Conservation (phyloP, 2,888 invertebrate genomes). For the Plebejus melissa region DNA sequence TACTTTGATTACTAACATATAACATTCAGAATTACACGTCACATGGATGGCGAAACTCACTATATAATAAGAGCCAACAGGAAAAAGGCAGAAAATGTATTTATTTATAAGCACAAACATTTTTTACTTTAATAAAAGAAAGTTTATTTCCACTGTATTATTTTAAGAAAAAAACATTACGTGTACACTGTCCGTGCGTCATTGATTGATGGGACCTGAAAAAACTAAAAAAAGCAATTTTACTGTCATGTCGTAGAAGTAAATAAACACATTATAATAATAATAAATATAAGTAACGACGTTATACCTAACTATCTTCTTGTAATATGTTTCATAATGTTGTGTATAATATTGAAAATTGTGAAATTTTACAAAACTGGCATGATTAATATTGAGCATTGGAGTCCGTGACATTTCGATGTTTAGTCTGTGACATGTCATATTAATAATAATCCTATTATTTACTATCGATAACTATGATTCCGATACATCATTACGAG, state of each 20-base stretch:
- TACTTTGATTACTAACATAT: neutral
- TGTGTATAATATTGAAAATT: conserved; percentile 7
- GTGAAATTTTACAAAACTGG: neutral
- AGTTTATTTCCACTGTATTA: neutral
- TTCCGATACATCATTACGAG: conserved; percentile 15
- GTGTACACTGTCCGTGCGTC: neutral
- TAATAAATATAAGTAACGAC: no score
- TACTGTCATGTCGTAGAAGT: neutral
- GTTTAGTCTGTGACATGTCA: conserved; percentile 4
- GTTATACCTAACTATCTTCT: neutral
- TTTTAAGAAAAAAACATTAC: neutral
- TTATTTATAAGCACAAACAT: neutral
- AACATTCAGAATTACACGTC: neutral
- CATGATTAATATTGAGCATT: conserved; percentile 1
- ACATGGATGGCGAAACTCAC: neutral
- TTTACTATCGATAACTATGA: conserved; percentile 19
- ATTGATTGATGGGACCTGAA: neutral
- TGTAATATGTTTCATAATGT: neutral
- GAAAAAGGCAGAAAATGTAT: neutral
- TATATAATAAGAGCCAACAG: neutral
- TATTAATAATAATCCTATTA: conserved; percentile 22
- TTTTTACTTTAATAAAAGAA: neutral
- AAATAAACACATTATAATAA: no score
- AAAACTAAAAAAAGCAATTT: neutral
- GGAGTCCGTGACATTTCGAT: conserved; percentile 9